A percentile compares a stretch with the other conserved stretches of the same genome.
Evolutionary conservation across 2,888 invertebrate genomes (phyloP).

Genomic region (Monopis laevigella): DNA sequence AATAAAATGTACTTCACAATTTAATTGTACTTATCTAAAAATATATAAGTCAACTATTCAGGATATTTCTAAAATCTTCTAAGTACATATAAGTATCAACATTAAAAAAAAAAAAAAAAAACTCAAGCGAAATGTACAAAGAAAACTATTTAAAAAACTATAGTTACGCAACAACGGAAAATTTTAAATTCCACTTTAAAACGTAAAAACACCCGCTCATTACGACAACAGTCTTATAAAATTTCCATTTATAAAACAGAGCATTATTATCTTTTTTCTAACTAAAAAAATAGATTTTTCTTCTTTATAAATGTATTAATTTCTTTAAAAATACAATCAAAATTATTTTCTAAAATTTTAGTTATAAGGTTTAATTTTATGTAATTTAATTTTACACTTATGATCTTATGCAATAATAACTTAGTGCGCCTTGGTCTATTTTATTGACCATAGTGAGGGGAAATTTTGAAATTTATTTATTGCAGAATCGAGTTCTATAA

Average conservation of each 20-base stretch:
- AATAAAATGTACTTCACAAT: too few species aligned
- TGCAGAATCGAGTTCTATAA: background rate
- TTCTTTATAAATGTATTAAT: constrained; percentile 15
- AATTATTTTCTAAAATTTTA: background rate
- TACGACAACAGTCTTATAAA: constrained; percentile 48
- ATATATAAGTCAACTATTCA: too few species aligned
- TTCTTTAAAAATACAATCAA: background rate
- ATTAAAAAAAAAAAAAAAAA: too few species aligned
- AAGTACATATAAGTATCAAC: too few species aligned
- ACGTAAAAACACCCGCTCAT: constrained; percentile 54
- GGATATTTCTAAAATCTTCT: too few species aligned
- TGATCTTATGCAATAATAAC: constrained; percentile 26
- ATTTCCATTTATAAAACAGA: constrained; percentile 63
- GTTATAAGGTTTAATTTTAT: constrained; percentile 25
- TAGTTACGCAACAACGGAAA: constrained; percentile 49
- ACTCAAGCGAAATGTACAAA: too few species aligned
- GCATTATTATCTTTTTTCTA: constrained; percentile 64
- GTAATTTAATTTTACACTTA: constrained; percentile 24
- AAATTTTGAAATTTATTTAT: constrained; percentile 18
- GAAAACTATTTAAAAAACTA: too few species aligned
- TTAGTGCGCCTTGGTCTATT: constrained; percentile 49
- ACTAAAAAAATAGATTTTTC: constrained; percentile 47
- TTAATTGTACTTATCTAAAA: too few species aligned
- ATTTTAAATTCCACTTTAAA: too few species aligned
- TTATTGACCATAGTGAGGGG: constrained; percentile 49